These are phyloP conservation scores for Pipistrellus kuhlii DNA, from an alignment of 2,797 vertebrate genomes.

Conservation along the genomic window DNA sequence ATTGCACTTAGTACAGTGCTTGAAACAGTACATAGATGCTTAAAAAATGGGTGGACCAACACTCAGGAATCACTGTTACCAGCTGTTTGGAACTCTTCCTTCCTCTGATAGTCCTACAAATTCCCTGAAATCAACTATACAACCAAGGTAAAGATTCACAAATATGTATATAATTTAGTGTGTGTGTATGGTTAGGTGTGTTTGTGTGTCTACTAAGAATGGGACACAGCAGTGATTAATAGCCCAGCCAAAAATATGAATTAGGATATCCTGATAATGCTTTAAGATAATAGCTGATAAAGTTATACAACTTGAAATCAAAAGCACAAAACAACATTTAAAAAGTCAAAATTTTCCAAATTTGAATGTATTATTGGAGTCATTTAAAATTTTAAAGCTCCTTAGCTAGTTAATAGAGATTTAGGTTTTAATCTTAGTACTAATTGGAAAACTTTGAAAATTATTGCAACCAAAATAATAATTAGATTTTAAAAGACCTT, in stretches of 20 bases:
- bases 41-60: not conserved
- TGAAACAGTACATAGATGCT: not conserved
- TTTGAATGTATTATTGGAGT: conserved; percentile 49
- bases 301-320: conserved; percentile 40
- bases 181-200: not conserved
- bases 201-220: not conserved
- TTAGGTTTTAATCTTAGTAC: conserved; percentile 68
- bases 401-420: conserved; percentile 65
- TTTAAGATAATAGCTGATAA: not conserved
- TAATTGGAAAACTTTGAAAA: conserved; percentile 66
- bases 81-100: not conserved
- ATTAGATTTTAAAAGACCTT: conserved; percentile 62
- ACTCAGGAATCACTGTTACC: not conserved
- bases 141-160: not conserved
- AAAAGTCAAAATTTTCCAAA: conserved; percentile 54
- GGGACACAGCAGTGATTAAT: not conserved
- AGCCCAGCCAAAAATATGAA: not conserved
- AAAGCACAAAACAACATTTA: conserved; percentile 39
- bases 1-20: not conserved
- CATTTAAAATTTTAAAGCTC: conserved; percentile 72
- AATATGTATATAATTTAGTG: not conserved
- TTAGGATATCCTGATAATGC: not conserved
- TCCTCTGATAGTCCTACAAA: not conserved
- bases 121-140: not conserved
- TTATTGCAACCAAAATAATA: conserved; percentile 66